Base-by-base conservation (phyloP, 1,140 invertebrate genomes). In the Bombus consobrinus region DNA sequence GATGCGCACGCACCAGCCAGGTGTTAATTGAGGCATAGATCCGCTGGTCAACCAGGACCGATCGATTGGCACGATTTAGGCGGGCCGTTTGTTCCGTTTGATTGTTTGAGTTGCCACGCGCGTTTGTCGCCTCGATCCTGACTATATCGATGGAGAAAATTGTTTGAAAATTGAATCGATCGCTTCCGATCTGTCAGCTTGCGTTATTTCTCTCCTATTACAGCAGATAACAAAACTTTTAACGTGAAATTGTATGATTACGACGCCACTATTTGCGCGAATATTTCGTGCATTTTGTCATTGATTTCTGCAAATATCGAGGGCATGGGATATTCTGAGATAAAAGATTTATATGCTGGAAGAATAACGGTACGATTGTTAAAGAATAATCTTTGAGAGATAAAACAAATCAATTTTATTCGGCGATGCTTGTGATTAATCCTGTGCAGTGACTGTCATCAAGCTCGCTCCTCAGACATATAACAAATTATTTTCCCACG, bases 31-130 rank as follows among this genome's bases (percentile, higher is more conserved):
- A 88, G 47, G 85, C 62, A 57, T 68, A 86, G 87, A 89, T 89
- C 78, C 83, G 78, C 39, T 86, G 80, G 77, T 85, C 81, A 88
- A 88, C 87, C 73, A 62, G 84, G 37, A 22, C 34, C 88, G 80
- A 80, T 84, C 47, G 82, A 83, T 88, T 88, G 88, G 83, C 83
- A 68, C 83, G 87, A 89, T 89, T 89, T 86, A 89, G 75, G 81
- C 72, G 88, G 84, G 62, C 69, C 83, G 87, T 89, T 89, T 88
- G 87, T 82, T 86, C 74, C 62, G 73, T 81, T 89, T 88, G 88
- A 86, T 89, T 89, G 87, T 77, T 88, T 78, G 81, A 85, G 81
- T 88, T 84, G 66, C 71, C 66, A 34, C 83, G 28, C 77, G 86
- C 76, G 87, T 84, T 75, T 76, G 79, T 87, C 64, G 80, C 59